Evolutionary conservation across 2,888 invertebrate species (phyloP), one percentile per base, ranked within the genome.

Genomic region (Erebia palarica): DNA sequence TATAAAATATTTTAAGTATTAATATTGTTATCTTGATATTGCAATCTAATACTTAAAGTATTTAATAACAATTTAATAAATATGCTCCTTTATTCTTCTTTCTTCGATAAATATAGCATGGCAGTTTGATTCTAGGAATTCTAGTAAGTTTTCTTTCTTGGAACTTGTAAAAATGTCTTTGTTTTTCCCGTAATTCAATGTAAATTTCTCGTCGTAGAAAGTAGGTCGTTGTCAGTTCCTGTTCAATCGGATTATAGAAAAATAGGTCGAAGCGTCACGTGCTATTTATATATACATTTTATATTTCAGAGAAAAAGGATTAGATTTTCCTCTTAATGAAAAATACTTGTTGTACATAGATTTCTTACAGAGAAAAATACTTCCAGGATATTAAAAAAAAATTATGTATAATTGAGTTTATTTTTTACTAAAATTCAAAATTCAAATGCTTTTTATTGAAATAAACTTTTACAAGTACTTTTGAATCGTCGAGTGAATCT

Each of bases 181-280:
- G 44, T 70, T 70, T 70, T 66, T 65, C 65, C n/a, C 47, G 42
- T 47, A 8, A 61, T 42, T 10, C 36, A 42, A 72, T 69, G 58
- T 67, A 66, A n/a, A 72, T 69, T 53, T n/a, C 21, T 21, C 44
- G 60, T 69, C 63, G 63, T 7, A 44, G 63, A 70, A 70, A 70
- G 63, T 64, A 58, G 72, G 69, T 21, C 47, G 18, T 14, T 44
- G 66, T 66, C 57, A 14, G 44, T 57, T 57, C 44, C 66, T 66
- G 18, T 58, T 47, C 57, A 66, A 66, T 66, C 55, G 47, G 44
- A 57, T 57, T 66, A 44, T 47, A 66, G 21, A 3, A 14, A 63
- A 57, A 57, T 66, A 21, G 66, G 66, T 66, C 21, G 21, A 57
- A 57, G 47, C 58, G 66, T 8, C 13, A 47, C 21, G 60, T 27